Percentiles rank a stretch among this genome's conserved stretches.
Evolutionary conservation across 2,797 vertebrate species (phyloP).

Genomic region (Podargus strigoides): DNA sequence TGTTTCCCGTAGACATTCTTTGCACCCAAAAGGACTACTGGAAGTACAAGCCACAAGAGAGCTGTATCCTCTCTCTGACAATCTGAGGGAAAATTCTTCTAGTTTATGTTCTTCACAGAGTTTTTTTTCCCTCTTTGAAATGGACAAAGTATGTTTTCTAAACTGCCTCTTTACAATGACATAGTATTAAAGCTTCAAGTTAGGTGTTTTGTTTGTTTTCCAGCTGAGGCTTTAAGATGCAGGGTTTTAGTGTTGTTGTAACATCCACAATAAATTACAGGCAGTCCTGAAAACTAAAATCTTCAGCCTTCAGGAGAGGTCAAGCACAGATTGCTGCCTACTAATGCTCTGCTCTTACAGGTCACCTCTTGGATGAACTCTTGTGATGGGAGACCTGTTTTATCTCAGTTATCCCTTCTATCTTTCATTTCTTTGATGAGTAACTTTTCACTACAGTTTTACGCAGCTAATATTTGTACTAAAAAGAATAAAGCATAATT

Average conservation of each 20-base stretch:
- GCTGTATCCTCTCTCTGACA: background rate
- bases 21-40: background rate
- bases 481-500: background rate
- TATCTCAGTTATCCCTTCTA: background rate
- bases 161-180: background rate
- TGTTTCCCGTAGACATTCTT: background rate
- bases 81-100: background rate
- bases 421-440: background rate
- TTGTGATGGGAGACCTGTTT: background rate
- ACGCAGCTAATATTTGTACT: background rate
- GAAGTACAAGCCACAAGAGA: background rate
- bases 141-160: background rate
- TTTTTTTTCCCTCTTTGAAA: background rate
- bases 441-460: background rate
- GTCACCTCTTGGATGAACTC: background rate
- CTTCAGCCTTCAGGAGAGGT: background rate
- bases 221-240: background rate
- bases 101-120: background rate
- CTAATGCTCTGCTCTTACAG: background rate
- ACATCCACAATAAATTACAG: background rate
- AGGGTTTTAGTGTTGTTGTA: background rate
- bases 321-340: background rate
- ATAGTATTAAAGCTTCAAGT: background rate
- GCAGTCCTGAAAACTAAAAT: background rate
- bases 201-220: background rate